A percentile compares a stretch with the other conserved stretches of the same genome.
phyloP scores from a whole-genome alignment of 2,888 invertebrate genomes.

The Abrostola tripartita region DNA sequence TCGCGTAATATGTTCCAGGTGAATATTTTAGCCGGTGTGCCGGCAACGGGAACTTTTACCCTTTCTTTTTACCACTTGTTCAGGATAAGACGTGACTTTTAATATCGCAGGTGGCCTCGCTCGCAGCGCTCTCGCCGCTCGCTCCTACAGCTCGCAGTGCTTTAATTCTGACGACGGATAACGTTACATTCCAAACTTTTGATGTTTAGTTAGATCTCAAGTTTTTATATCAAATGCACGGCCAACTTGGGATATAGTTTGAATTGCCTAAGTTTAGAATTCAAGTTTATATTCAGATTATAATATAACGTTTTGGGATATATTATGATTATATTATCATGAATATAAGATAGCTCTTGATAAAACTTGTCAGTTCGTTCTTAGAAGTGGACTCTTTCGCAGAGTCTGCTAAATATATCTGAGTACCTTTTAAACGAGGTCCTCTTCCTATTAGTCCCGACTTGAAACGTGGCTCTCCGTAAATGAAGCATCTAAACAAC shows the following conservation, averaged over 20 bases:
- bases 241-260: conserved; percentile 16
- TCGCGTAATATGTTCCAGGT: conserved; percentile 67
- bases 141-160: conserved; percentile 28
- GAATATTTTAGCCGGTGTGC: conserved; percentile 68
- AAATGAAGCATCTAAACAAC: conserved; percentile 14
- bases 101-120: conserved; percentile 61
- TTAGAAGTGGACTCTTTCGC: neutral
- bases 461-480: conserved; percentile 13
- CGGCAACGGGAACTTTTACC: conserved; percentile 55
- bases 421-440: conserved; percentile 5
- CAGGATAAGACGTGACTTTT: conserved; percentile 68
- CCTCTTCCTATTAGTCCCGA: neutral
- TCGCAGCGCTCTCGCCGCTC: conserved; percentile 14
- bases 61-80: conserved; percentile 70
- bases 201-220: conserved; percentile 38
- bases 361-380: conserved; percentile 5
- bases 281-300: neutral
- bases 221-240: conserved; percentile 29
- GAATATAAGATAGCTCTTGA: neutral
- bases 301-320: neutral
- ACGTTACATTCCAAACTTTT: conserved; percentile 49
- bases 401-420: neutral
- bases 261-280: conserved; percentile 2
- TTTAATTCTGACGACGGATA: conserved; percentile 50
- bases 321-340: neutral